These are phyloP conservation scores for Coenobita brevimanus DNA, from an alignment of 1,140 invertebrate species.

Conservation along the genomic window DNA sequence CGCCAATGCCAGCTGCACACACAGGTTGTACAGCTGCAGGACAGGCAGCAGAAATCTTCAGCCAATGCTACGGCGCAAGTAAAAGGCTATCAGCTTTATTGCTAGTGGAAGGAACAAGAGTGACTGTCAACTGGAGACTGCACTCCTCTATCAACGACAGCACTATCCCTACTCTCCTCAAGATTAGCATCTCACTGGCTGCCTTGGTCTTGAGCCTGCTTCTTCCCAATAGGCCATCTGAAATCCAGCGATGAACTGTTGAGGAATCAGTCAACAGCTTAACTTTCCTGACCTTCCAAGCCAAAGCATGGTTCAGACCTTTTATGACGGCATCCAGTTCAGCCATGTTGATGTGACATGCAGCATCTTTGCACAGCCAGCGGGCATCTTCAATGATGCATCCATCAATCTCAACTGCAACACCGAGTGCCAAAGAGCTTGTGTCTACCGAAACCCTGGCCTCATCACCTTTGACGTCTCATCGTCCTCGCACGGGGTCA, in stretches of 20 bases:
- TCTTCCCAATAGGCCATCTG: too few relatives aligned
- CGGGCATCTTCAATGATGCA: conserved; percentile 14
- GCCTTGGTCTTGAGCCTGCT: background rate
- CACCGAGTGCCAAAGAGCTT: conserved; percentile 13
- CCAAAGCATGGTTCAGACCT: background rate
- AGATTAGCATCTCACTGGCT: conserved; percentile 7
- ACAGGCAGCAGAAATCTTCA: background rate
- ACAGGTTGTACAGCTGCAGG: background rate
- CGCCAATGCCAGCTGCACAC: background rate
- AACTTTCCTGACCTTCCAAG: conserved; percentile 9
- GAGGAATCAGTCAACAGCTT: conserved; percentile 24
- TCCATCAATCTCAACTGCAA: background rate
- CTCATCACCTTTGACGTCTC: background rate
- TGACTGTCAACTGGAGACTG: background rate
- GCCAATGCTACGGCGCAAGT: background rate
- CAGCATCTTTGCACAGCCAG: background rate
- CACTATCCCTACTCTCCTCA: background rate
- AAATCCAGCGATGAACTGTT: background rate
- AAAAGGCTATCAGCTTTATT: background rate
- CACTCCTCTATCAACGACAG: background rate
- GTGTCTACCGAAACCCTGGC: conserved; percentile 23
- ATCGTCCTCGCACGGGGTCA: conserved; percentile 20
- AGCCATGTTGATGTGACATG: conserved; percentile 29
- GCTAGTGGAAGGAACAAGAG: background rate
- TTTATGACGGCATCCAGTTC: background rate